Base-by-base conservation (phyloP, 2,113 vertebrate species). In the Piprites chloris region DNA sequence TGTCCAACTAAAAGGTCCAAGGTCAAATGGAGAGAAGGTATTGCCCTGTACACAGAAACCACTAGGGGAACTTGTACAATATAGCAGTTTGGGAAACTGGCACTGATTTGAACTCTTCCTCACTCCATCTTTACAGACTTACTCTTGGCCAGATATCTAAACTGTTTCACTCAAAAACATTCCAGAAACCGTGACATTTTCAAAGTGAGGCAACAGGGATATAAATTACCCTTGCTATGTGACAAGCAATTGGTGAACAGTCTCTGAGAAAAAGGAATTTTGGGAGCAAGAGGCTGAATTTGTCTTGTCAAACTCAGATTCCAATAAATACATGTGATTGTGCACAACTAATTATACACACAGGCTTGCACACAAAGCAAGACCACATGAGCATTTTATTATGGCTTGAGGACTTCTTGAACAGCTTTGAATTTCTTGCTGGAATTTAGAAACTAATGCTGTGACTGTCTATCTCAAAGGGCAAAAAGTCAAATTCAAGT, bases 111-210 rank as follows among this genome's bases (percentile, higher is more conserved):
- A 56, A 39, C 20, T 77, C 61, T 55, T 50, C 32, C 20, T 82
- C 5, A 1, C 32, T 90, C 35, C 53, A 81, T 5, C 65, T 74
- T 90, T 46, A 84, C 42, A 87, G 47, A 78, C 41, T 65, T 82
- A 41, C 46, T 62, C 49, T 93, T 87, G 49, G 61, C 24, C 80
- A 87, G 50, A 42, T 82, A 75, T 5, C 42, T 71, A 61, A 92
- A 74, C 14, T 14, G 24, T 74, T 80, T 80, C 52, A 14, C 61
- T 85, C 39, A 39, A 46, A 3, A 77, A 14, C 41, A 67, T 78
- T 89, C 65, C 68, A 84, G 79, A 94, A 93, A 75, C 14, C 81
- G 61, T 14, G 16, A 77, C 76, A 86, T 86, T 92, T 94, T 86
- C 55, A 22, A 93, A 90, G 21, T 63, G 22, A 67, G 89, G 52